Percentiles rank a stretch among this genome's conserved stretches.
phyloP scores from a whole-genome alignment of 2,888 invertebrate species.

The Dicranocentrus wangi region DNA sequence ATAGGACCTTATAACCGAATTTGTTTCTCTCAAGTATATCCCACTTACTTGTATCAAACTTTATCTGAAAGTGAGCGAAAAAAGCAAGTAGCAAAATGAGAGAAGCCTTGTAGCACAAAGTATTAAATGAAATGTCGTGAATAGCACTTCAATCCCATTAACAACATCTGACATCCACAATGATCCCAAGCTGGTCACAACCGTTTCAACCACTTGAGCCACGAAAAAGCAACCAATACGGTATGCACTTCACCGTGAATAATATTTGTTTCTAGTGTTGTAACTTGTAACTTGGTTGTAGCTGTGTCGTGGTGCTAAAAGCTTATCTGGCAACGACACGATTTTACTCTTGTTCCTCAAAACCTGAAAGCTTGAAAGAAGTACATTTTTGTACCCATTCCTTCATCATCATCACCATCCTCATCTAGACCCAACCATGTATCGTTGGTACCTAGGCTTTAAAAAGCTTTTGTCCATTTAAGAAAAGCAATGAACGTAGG shows the following conservation, averaged over 20 bases:
- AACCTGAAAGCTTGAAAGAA: background rate
- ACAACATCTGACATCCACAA: slow-evolving; percentile 59
- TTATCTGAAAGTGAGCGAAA: background rate
- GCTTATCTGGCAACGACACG: slow-evolving; percentile 27
- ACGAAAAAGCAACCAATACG: slow-evolving; percentile 7
- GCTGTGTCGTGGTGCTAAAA: slow-evolving; percentile 29
- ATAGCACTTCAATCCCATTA: slow-evolving; percentile 57
- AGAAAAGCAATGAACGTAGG: background rate
- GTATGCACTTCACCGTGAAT: background rate
- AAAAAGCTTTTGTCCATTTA: background rate
- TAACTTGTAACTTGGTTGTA: background rate
- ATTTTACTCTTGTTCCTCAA: slow-evolving; percentile 29
- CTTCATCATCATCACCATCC: background rate
- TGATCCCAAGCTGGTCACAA: slow-evolving; percentile 33
- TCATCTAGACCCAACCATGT: background rate
- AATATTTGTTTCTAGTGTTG: slow-evolving; percentile 6
- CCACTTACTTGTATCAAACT: no score
- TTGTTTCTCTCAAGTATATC: background rate
- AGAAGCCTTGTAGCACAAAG: slow-evolving; percentile 8
- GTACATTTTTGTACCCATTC: background rate
- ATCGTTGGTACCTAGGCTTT: background rate
- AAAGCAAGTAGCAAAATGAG: slow-evolving; percentile 22
- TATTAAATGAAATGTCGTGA: slow-evolving; percentile 49
- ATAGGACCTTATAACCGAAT: slow-evolving; percentile 3
- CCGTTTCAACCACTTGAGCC: slow-evolving; percentile 49